Conservation (phyloP, 2,888 invertebrate genomes). For the Omphaloscelis lunosa region DNA sequence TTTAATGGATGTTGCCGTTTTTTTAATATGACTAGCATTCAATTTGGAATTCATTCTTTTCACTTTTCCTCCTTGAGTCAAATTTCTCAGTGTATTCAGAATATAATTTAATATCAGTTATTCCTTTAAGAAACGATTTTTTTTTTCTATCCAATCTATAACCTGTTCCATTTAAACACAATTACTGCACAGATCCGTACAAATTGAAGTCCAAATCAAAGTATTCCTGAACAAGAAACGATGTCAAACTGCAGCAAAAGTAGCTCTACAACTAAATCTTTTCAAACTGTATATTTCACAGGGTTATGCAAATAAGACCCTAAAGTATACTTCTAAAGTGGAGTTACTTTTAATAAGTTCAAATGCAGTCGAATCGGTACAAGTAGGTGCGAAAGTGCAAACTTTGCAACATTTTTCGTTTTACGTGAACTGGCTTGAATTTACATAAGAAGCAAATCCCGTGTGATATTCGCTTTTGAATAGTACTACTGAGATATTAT, state of each 20-base stretch:
- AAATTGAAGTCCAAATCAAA: conserved; percentile 31
- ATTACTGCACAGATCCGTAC: not conserved
- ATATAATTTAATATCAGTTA: no score
- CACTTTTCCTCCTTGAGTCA: no score
- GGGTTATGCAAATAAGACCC: conserved; percentile 67
- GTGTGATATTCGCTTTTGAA: conserved; percentile 67
- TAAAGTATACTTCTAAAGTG: conserved; percentile 69
- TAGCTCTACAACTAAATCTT: conserved; percentile 51
- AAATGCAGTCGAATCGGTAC: conserved; percentile 64
- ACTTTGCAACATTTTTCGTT: conserved; percentile 75
- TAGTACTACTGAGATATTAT: conserved; percentile 51
- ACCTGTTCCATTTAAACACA: no score
- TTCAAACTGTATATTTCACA: conserved; percentile 64
- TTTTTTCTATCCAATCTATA: no score
- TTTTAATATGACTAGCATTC: not conserved
- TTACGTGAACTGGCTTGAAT: conserved; percentile 67
- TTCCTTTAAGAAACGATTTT: no score
- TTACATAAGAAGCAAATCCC: conserved; percentile 75
- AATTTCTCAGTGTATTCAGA: no score
- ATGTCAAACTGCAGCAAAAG: conserved; percentile 39
- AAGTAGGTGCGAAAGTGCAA: conserved; percentile 72
- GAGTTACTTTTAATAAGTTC: conserved; percentile 73
- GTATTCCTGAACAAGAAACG: conserved; percentile 16
- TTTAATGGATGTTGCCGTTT: not conserved
- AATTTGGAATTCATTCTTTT: no score